These are phyloP conservation scores for Protophormia terraenovae DNA, from an alignment of 2,888 invertebrate genomes.

Conservation along the genomic window DNA sequence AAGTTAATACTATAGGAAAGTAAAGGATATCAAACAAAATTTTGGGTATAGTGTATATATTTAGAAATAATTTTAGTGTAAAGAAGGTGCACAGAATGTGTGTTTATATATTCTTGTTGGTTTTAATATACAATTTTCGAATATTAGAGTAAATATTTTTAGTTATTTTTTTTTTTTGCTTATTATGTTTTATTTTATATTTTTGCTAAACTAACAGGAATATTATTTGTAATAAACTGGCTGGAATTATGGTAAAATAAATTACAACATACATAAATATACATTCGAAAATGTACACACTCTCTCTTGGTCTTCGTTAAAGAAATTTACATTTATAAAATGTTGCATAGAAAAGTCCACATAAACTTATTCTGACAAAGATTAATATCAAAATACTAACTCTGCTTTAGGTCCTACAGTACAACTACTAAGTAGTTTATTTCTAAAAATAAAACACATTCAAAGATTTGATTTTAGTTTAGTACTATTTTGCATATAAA, in stretches of 20 bases:
- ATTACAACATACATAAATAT: conserved; percentile 26
- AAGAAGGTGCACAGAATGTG: conserved; percentile 12
- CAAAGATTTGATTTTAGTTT: not conserved
- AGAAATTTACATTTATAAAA: not conserved
- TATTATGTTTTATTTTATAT: not conserved
- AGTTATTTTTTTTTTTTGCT: conserved; percentile 15
- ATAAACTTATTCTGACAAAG: conserved; percentile 42
- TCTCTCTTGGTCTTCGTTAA: not conserved
- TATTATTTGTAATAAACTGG: conserved; percentile 59
- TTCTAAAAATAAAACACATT: not conserved
- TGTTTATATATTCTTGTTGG: not conserved
- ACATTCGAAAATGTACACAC: not conserved
- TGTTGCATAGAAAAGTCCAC: not conserved
- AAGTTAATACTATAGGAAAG: not conserved
- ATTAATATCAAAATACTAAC: conserved; percentile 25
- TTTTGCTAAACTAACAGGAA: conserved; percentile 49
- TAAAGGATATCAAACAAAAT: conserved; percentile 7
- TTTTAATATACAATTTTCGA: conserved; percentile 33
- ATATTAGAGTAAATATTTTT: conserved; percentile 37
- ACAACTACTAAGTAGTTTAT: not conserved
- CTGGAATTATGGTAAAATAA: conserved; percentile 30
- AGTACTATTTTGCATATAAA: conserved; percentile 1
- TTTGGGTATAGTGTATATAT: too few relatives aligned
- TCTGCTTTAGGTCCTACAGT: not conserved
- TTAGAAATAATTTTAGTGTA: too few relatives aligned